These are phyloP conservation scores for Hylia prasina DNA, from an alignment of 2,113 vertebrate species.

Conservation along the genomic window DNA sequence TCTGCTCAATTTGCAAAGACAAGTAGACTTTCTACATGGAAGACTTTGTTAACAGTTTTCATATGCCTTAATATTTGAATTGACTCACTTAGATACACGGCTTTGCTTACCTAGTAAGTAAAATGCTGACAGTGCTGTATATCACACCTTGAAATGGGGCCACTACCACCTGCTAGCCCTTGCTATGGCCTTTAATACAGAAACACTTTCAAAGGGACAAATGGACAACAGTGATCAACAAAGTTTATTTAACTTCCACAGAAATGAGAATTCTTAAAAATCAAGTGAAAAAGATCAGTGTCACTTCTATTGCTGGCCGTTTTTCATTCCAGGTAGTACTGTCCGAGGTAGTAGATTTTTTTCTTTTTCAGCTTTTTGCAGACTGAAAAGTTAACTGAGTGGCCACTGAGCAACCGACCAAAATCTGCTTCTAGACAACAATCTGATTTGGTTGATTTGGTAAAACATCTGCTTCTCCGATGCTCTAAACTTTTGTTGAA, in stretches of 20 bases:
- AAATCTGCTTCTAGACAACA: neutral
- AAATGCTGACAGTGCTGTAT: constrained; percentile 25
- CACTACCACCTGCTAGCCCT: neutral
- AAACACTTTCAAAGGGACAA: neutral
- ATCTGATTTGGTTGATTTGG: neutral
- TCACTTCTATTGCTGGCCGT: neutral
- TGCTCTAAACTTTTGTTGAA: neutral
- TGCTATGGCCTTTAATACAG: neutral
- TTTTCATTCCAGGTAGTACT: neutral
- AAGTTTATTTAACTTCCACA: neutral
- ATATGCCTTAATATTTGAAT: constrained; percentile 25
- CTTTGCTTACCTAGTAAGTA: constrained; percentile 21
- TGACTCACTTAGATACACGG: neutral
- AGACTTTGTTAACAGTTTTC: constrained; percentile 3
- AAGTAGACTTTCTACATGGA: neutral
- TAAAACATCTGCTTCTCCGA: neutral
- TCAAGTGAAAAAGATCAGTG: neutral
- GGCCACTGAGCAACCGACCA: neutral
- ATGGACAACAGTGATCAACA: neutral
- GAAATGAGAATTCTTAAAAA: neutral
- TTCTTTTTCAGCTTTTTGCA: neutral
- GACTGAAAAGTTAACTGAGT: neutral
- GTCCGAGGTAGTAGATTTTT: neutral
- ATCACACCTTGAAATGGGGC: neutral
- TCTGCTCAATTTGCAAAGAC: neutral